Evolutionary conservation across 1,140 invertebrate genomes (phyloP).

Genomic region (Schlechtendalia chinensis): DNA sequence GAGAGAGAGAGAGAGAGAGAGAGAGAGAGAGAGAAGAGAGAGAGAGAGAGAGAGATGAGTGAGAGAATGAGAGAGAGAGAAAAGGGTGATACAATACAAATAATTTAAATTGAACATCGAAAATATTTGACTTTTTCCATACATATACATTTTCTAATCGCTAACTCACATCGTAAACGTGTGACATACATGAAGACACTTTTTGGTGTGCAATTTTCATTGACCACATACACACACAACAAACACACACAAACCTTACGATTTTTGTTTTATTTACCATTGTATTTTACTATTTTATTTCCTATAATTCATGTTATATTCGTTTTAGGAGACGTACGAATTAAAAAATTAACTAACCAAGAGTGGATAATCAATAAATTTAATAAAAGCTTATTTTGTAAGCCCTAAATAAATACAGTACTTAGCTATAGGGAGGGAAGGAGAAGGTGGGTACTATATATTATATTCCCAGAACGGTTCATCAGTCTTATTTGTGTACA

Average conservation of each 20-base stretch:
- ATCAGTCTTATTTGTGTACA: conserved; percentile 43
- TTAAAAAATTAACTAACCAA: conserved; percentile 10
- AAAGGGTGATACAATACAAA: no score
- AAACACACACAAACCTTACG: conserved; percentile 20
- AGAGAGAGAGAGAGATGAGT: no score
- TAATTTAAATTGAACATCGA: no score
- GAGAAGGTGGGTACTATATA: background rate
- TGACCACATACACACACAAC: conserved; percentile 23
- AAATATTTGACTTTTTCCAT: no score
- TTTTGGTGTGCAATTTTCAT: background rate
- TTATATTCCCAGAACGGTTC: conserved; percentile 15
- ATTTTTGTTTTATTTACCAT: background rate
- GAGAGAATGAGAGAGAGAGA: no score
- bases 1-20: no score
- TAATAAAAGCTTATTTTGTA: background rate
- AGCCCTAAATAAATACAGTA: conserved; percentile 35
- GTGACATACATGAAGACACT: no score
- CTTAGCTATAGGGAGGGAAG: conserved; percentile 1
- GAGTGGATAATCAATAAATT: background rate
- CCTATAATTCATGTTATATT: background rate
- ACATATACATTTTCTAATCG: no score
- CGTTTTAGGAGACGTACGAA: background rate
- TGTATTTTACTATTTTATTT: conserved; percentile 1
- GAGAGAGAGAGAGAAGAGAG: no score
- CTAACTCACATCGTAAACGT: no score